Evolutionary conservation across 1,140 invertebrate species (phyloP).

Genomic region (Pseudomyrmex flavicornis): DNA sequence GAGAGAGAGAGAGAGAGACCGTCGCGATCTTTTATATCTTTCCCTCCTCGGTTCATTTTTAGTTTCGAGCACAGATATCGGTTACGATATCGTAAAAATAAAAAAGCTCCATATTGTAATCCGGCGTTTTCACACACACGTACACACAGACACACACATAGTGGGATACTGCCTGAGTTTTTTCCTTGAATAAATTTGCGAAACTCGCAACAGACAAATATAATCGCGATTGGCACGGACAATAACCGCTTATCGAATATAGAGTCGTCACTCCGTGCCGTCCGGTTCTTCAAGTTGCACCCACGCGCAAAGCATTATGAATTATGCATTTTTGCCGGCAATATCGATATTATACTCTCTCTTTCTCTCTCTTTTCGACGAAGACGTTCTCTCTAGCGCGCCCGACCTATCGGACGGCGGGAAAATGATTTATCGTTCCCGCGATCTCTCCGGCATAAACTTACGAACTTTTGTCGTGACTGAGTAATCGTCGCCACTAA

Average conservation of each 20-base stretch:
- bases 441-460: constrained; percentile 25
- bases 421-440: constrained; percentile 55
- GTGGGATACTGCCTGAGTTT: too few species aligned
- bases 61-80: too few species aligned
- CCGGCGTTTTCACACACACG: background rate
- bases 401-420: constrained; percentile 23
- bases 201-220: constrained; percentile 3
- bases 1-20: too few species aligned
- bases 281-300: background rate
- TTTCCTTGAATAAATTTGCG: constrained; percentile 1
- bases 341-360: constrained; percentile 47
- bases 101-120: too few species aligned
- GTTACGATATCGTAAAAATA: too few species aligned
- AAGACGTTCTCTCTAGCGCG: constrained; percentile 11
- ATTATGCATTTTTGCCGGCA: constrained; percentile 57
- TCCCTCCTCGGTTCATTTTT: background rate
- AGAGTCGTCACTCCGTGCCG: constrained; percentile 14
- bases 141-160: too few species aligned
- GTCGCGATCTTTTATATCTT: too few species aligned
- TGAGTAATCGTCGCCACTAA: background rate
- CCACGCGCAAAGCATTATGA: constrained; percentile 54
- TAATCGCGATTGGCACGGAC: constrained; percentile 28
- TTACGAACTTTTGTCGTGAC: constrained; percentile 36
- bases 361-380: too few species aligned
- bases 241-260: constrained; percentile 42